Evolutionary conservation across 2,797 vertebrate species (phyloP), one percentile per base, ranked within the genome.

Genomic region (Tympanoctomys barrerae): DNA sequence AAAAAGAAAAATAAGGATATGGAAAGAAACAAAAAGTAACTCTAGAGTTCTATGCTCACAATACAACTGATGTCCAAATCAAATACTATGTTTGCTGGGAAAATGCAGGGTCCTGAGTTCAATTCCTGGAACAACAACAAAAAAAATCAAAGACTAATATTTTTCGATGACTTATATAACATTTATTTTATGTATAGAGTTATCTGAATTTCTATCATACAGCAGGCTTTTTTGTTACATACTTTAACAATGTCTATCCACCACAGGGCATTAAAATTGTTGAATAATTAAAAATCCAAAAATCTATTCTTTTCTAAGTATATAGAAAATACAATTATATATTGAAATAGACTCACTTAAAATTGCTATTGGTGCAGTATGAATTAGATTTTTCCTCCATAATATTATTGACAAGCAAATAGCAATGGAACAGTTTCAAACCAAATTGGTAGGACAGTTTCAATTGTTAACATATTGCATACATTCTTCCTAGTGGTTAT

Each of bases 211-310:
- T 92, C 39, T 84, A 62, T 31, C 22, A 91, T 54, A 70, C 3
- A 57, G 11, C 10, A 49, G 2, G 11, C 49, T 79, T 83, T 66
- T 94, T 26, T 73, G 3, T 88, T 83, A 49, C 14, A 7, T 85
- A 4, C 21, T 42, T 42, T 83, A 46, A 54, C 12, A 77, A 0
- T 80, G 70, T 54, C 11, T 82, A 71, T 7, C 39, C 39, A 39
- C 39, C 33, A 22, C 5, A 57, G 49, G 5, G 81, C 31, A 54
- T 36, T 49, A 79, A 73, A 70, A 39, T 85, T 57, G 77, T 42
- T 92, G 5, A 77, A 75, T 79, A 42, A 85, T 81, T 80, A 80
- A 89, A 83, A 89, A 95, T 14, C 8, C 90, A 49, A 49, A 49
- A 49, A 49, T 10, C 7, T 49, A 46, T 66, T 87, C 11, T 78